Percentiles rank a stretch among this genome's conserved stretches.
Evolutionary conservation across 2,113 vertebrate genomes (phyloP).

Genomic region (Nesogale talazaci): DNA sequence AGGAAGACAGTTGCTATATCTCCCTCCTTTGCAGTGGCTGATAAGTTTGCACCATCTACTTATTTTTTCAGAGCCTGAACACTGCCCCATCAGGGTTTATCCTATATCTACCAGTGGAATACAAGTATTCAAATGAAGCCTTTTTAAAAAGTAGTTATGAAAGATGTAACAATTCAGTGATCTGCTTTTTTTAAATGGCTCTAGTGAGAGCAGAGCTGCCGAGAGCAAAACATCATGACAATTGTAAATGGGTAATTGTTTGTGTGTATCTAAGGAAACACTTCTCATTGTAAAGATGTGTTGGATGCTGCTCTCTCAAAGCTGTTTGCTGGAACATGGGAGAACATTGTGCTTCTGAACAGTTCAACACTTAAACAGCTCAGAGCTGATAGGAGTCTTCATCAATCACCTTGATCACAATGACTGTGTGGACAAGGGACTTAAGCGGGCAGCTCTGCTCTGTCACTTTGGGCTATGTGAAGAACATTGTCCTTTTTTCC

Average conservation of each 20-base stretch:
- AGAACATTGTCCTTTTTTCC: constrained; percentile 71
- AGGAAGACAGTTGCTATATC: neutral
- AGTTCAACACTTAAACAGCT: constrained; percentile 69
- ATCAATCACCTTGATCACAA: constrained; percentile 77
- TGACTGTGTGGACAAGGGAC: constrained; percentile 71
- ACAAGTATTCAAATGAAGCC: neutral
- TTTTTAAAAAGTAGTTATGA: neutral
- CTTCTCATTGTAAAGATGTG: neutral
- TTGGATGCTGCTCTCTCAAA: constrained; percentile 43
- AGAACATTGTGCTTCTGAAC: neutral
- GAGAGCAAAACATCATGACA: neutral
- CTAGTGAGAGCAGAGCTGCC: fast-evolving
- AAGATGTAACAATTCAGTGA: neutral
- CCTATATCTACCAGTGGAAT: too few relatives aligned
- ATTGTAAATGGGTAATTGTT: neutral
- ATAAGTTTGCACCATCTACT: neutral
- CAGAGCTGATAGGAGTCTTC: constrained; percentile 73
- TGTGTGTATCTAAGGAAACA: neutral
- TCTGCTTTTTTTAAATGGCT: neutral
- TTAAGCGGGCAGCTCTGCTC: constrained; percentile 76
- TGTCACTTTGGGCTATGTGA: constrained; percentile 75
- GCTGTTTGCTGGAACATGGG: constrained; percentile 25
- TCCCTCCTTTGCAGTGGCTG: neutral
- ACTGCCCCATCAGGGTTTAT: neutral
- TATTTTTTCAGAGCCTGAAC: neutral